phyloP scores from a whole-genome alignment of 2,797 vertebrate genomes.

The Pyrocephalus nanus region DNA sequence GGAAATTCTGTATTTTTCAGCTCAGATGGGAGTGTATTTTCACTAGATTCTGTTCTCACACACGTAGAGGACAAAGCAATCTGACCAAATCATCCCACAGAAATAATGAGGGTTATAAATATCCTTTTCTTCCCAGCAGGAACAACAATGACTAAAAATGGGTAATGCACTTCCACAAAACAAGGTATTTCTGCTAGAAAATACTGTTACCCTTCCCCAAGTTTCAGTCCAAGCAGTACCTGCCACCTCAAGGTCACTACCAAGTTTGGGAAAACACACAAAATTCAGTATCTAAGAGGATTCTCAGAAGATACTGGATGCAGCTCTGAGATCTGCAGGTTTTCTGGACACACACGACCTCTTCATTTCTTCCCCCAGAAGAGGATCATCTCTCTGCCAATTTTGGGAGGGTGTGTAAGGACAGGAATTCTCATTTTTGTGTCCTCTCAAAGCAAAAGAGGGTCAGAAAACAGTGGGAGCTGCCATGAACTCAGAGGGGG shows the following conservation, averaged over 20 bases:
- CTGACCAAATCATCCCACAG: neutral
- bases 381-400: neutral
- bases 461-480: neutral
- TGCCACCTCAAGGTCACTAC: neutral
- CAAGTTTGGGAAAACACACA: neutral
- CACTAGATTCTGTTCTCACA: neutral
- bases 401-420: conserved; percentile 23
- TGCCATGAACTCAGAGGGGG: neutral
- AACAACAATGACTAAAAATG: neutral
- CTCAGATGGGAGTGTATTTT: neutral
- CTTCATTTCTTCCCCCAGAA: neutral
- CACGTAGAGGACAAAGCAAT: neutral
- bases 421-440: neutral
- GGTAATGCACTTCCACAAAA: neutral
- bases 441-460: neutral
- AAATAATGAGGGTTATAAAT: neutral
- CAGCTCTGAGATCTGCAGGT: neutral
- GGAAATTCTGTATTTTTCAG: neutral
- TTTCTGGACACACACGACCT: neutral
- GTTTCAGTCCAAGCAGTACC: neutral
- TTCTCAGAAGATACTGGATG: neutral
- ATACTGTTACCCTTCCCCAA: neutral
- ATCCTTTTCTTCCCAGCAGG: neutral
- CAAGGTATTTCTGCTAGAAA: neutral
- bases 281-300: neutral